These are phyloP conservation scores for Nothura maculosa DNA, from an alignment of 2,797 vertebrate species.

Conservation along the genomic window DNA sequence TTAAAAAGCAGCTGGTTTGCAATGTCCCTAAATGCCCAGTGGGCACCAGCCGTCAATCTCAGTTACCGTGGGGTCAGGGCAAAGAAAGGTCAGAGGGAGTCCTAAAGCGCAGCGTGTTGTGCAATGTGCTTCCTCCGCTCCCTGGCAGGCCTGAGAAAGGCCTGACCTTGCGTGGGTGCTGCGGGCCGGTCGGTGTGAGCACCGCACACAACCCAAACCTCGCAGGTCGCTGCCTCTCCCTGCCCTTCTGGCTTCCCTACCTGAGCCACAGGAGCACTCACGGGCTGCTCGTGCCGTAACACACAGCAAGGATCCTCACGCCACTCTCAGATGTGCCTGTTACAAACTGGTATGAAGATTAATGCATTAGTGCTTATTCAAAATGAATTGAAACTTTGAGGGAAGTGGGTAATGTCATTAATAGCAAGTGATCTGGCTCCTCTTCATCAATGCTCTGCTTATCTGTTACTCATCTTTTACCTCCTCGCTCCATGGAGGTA, in stretches of 20 bases:
- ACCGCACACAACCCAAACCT: slow-evolving; percentile 29
- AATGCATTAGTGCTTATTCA: not conserved
- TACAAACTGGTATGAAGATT: not conserved
- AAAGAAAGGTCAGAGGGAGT: slow-evolving; percentile 70
- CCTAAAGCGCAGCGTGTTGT: slow-evolving; percentile 61
- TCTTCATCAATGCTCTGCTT: not conserved
- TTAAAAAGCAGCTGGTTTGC: slow-evolving; percentile 63
- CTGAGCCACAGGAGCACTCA: not conserved
- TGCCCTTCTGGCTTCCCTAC: not conserved
- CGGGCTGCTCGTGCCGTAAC: not conserved
- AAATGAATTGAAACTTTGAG: not conserved
- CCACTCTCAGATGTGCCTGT: not conserved
- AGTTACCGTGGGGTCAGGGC: slow-evolving; percentile 59
- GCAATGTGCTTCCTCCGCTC: slow-evolving; percentile 67
- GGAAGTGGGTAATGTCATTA: not conserved
- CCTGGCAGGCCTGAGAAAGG: slow-evolving; percentile 56
- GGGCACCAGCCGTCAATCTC: slow-evolving; percentile 75
- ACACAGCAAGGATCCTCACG: not conserved
- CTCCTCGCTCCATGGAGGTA: not conserved
- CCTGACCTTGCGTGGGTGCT: slow-evolving; percentile 59
- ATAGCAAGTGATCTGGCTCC: not conserved
- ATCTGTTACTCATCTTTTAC: not conserved
- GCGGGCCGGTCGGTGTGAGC: slow-evolving; percentile 1
- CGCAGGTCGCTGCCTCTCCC: not conserved
- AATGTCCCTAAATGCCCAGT: slow-evolving; percentile 67